Evolutionary conservation across 2,797 vertebrate genomes (phyloP), one percentile per base, ranked within the genome.

Genomic region (Oryzias sinensis): DNA sequence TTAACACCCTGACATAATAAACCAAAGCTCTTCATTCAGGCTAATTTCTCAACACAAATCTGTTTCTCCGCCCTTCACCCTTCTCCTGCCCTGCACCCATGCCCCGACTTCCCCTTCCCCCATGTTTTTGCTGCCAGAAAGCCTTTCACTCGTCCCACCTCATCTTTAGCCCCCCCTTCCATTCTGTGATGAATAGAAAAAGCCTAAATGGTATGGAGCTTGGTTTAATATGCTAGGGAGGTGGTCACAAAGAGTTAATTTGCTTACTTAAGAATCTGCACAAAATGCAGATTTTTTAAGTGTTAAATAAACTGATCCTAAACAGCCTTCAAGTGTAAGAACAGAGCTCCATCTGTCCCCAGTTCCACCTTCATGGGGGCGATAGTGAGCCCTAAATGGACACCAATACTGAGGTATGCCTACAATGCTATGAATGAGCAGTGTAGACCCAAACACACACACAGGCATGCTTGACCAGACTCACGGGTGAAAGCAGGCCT

Each of bases 1-100:
- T 82, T 80, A 80, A 80, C 88, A 90, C 54, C 67, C 79, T 76
- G 78, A 86, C 90, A 90, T 93, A 89, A 90, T 92, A 90, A 81
- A 92, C 87, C 82, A 65, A 60, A 55, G 74, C 84, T 88, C 88
- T 90, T 92, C 87, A 91, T 90, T 81, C 81, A 75, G 74, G 76
- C 87, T 88, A 88, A 90, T 91, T 91, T 92, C 85, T 84, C 78
- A 80, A 83, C 83, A 83, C 81, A 86, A 87, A 85, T 71, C 70
- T 70, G 73, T 90, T 89, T 89, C 86, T 87, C 53, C 70, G 44
- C 44, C 62, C 18, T 46, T 78, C 70, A 77, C 74, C 83, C 83
- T 79, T 72, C 62, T 59, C 65, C 83, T 79, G 71, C 77, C 86
- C 79, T 56, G 25, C 43, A 43, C 61, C 65, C 72, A 43, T 58